A percentile compares a stretch with the other conserved stretches of the same genome.
These are phyloP conservation scores for Drosophila varians DNA, from an alignment of 1,140 invertebrate species.

Conservation along the genomic window DNA sequence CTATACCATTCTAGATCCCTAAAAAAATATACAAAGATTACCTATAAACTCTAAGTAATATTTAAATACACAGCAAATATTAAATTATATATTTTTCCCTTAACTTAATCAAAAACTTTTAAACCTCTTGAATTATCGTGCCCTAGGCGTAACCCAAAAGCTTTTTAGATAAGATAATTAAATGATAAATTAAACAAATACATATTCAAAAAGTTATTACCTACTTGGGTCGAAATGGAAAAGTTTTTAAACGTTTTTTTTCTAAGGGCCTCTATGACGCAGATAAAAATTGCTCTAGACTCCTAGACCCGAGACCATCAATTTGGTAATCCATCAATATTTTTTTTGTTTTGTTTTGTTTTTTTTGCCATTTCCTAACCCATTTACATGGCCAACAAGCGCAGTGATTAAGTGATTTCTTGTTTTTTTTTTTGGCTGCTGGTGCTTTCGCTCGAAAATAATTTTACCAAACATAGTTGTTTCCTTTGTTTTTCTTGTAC, in stretches of 20 bases:
- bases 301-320: too few species aligned
- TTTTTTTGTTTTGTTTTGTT: too few species aligned
- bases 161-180: not conserved
- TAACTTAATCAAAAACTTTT: not conserved
- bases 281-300: not conserved
- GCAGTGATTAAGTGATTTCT: slow-evolving; percentile 27
- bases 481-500: slow-evolving; percentile 4
- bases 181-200: not conserved
- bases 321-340: not conserved
- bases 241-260: not conserved
- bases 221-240: too few species aligned
- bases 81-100: too few species aligned
- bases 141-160: not conserved
- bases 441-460: slow-evolving; percentile 7
- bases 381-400: slow-evolving; percentile 22
- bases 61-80: too few species aligned
- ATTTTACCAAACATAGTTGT: slow-evolving; percentile 3
- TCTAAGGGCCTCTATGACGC: not conserved
- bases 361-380: slow-evolving; percentile 14
- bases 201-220: too few species aligned
- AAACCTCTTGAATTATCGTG: too few species aligned
- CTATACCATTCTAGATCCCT: too few species aligned
- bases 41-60: too few species aligned
- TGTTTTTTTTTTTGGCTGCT: not conserved
- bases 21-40: too few species aligned